Base-by-base conservation (phyloP, 2,797 vertebrate genomes). In the Coccyzus lansbergi region DNA sequence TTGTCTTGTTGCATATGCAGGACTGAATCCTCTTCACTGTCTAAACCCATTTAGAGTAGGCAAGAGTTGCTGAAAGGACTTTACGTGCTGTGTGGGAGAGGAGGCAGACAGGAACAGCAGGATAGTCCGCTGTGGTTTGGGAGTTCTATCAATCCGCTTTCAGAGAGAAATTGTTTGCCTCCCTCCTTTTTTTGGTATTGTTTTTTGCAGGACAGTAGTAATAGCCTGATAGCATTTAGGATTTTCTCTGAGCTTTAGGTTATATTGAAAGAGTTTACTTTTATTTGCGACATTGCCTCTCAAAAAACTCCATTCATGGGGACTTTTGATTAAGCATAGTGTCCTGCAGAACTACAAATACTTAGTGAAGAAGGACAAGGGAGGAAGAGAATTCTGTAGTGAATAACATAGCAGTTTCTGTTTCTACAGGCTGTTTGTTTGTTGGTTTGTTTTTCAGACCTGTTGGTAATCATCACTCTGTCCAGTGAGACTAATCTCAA, bases 21-120 rank as follows among this genome's bases (percentile, higher is more conserved):
- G 28, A 26, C n/a, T 51, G 38, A 84, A 64, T 63, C 15, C 33
- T n/a, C n/a, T 74, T 34, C 63, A 63, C 31, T 22, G 19, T 12
- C 34, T 69, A 59, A 91, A 46, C 15, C 18, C 38, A 12, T 3
- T 0, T n/a, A 13, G 46, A 16, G 34, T n/a, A 46, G 14, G 26
- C 26, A 55, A 42, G 62, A 63, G 28, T 5, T 78, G 36, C 28
- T 44, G 17, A 42, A 58, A 49, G 10, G 6, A 10, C 26, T 93
- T 62, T 34, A 33, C 0, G 1, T 63, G 18, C 29, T 31, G 15
- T 2, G 0, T 52, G 28, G 49, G 33, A 20, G 42, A 53, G 48
- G 34, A 60, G 26, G 29, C 55, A 58, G 60, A 44, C 33, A 29
- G 63, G 33, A 33, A 33, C 1, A 5, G 33, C 78, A 70, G 56